Conservation (phyloP, 2,113 vertebrate species). For the Chionodraco myersi region DNA sequence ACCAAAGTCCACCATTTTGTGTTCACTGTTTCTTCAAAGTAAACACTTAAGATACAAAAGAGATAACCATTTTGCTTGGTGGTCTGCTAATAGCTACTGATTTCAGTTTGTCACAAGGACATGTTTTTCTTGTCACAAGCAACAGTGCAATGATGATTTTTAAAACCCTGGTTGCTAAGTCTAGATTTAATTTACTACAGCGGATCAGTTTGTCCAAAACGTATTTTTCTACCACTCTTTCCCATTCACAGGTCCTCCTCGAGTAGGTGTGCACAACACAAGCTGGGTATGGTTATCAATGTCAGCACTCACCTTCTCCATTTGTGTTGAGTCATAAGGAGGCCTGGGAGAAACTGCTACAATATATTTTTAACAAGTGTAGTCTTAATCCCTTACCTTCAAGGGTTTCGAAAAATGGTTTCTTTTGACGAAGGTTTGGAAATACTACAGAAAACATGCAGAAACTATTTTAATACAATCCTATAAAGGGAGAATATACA, state of each 20-base stretch:
- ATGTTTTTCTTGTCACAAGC: neutral
- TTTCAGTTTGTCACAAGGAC: conserved; percentile 24
- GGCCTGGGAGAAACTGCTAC: conserved; percentile 52
- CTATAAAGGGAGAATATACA: conserved; percentile 40
- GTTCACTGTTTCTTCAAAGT: conserved; percentile 61
- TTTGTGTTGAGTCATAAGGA: conserved; percentile 55
- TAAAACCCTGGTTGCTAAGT: conserved; percentile 19
- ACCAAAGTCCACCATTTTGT: conserved; percentile 78
- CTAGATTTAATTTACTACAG: conserved; percentile 23
- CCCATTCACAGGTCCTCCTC: conserved; percentile 51
- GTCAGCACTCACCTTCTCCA: conserved; percentile 42
- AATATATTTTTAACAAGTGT: conserved; percentile 80
- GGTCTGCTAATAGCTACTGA: conserved; percentile 43
- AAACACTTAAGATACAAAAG: conserved; percentile 50
- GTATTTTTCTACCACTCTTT: conserved; percentile 83
- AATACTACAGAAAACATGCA: conserved; percentile 46
- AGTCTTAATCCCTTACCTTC: conserved; percentile 62
- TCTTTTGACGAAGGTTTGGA: conserved; percentile 42
- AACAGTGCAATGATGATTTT: conserved; percentile 21
- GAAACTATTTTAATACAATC: conserved; percentile 81
- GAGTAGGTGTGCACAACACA: conserved; percentile 44
- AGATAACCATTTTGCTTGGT: conserved; percentile 22
- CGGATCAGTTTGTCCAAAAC: conserved; percentile 30
- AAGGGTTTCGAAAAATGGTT: conserved; percentile 44
- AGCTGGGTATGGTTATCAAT: conserved; percentile 43